A percentile compares a stretch with the other conserved stretches of the same genome.
Evolutionary conservation across 2,888 invertebrate genomes (phyloP).

Genomic region (Pseudococcus viburni): DNA sequence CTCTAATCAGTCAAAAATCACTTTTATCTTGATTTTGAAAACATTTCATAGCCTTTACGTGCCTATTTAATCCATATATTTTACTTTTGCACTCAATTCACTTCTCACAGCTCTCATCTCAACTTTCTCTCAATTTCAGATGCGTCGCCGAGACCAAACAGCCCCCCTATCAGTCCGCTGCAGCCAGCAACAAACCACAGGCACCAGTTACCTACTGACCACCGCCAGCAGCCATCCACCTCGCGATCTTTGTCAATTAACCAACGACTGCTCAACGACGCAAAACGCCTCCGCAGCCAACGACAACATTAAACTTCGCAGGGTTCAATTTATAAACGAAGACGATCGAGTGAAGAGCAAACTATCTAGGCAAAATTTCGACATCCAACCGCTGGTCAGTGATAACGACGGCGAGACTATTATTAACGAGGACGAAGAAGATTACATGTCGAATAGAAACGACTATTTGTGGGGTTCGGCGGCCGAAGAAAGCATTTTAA

Average conservation of each 20-base stretch:
- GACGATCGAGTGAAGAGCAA: conserved; percentile 42
- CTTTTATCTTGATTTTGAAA: no score
- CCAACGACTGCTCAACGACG: conserved; percentile 10
- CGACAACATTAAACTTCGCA: conserved; percentile 40
- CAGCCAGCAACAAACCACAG: conserved; percentile 59
- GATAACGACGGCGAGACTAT: conserved; percentile 43
- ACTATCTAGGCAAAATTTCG: conserved; percentile 31
- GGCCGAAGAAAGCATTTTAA: conserved; percentile 57
- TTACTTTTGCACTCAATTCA: no score
- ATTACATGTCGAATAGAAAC: conserved; percentile 38
- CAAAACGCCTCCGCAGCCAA: neutral
- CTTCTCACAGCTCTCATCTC: neutral
- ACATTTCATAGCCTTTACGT: no score
- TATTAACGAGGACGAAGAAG: conserved; percentile 50
- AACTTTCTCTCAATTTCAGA: neutral
- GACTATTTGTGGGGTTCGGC: conserved; percentile 57
- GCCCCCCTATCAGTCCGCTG: conserved; percentile 26
- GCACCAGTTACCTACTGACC: conserved; percentile 53
- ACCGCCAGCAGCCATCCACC: conserved; percentile 47
- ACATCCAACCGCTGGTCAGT: neutral
- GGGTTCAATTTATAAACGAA: conserved; percentile 56
- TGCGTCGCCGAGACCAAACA: conserved; percentile 51
- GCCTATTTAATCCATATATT: no score
- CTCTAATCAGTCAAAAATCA: no score
- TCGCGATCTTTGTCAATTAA: conserved; percentile 48